Base-by-base conservation (phyloP, 2,888 invertebrate genomes). In the Spilosoma lubricipeda region DNA sequence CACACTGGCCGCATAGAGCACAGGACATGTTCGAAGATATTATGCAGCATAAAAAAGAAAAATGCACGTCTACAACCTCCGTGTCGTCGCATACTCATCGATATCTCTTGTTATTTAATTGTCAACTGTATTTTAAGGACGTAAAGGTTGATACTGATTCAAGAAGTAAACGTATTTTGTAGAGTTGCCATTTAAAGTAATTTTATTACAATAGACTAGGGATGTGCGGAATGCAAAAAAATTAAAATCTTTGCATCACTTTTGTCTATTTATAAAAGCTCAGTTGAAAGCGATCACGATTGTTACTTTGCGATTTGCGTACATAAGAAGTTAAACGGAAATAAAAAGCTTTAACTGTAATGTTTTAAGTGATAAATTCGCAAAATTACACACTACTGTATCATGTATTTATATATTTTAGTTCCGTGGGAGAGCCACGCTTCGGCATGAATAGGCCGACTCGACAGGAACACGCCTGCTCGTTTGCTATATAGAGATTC, bases 21-120 rank as follows among this genome's bases (percentile, higher is more conserved):
- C 92, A 83, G 84, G 88, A 91, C 91, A 90, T 91, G 92, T 91
- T 86, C 88, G 81, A 82, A 89, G 89, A 88, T 88, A 89, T 88
- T 90, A 89, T 82, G 86, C 77, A 84, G 86, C 85, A 86, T 87
- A 76, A 84, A 87, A 88, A 88, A 88, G 63, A 87, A 90, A 90
- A 89, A 77, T 81, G 86, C 84, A 80, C 83, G 86, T 89, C 87
- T 76, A 90, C 89, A 87, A 87, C 82, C 81, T 78, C 87, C 88
- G 87, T 91, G 91, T 90, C 91, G 86, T 88, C 89, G 90, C 90
- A 83, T 83, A 85, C 80, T 80, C 83, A 84, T 84, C 80, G 80
- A 83, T 78, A 74, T 64, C 72, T 76, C 68, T 76, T 68, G 71
- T 56, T 56, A 70, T 73, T 67, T 78, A 71, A 84, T 83, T 75